phyloP scores from a whole-genome alignment of 2,113 vertebrate species.

The Madoqua kirkii region DNA sequence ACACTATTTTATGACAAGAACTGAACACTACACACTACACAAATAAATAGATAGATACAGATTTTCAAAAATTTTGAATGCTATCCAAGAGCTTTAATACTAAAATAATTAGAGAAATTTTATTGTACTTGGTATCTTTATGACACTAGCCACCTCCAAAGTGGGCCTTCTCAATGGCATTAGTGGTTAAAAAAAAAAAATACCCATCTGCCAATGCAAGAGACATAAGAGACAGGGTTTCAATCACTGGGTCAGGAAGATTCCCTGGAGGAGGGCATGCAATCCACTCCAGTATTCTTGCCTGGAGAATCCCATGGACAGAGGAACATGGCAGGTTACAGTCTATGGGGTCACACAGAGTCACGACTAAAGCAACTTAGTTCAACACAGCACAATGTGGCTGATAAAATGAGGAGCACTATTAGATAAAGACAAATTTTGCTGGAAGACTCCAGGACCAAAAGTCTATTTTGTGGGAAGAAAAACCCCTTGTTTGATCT shows the following conservation, averaged over 20 bases:
- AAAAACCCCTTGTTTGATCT: neutral
- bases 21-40: neutral
- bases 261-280: neutral
- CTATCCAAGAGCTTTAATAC: neutral
- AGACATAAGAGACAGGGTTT: neutral
- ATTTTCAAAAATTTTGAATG: neutral
- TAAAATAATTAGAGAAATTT: neutral
- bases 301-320: neutral
- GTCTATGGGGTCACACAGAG: neutral
- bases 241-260: neutral
- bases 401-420: neutral
- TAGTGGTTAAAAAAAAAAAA: neutral
- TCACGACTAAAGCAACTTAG: neutral
- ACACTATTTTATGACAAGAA: neutral
- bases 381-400: neutral
- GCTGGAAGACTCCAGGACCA: neutral
- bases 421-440: neutral
- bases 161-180: neutral
- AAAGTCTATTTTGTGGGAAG: neutral
- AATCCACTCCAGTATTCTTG: neutral
- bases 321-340: neutral
- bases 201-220: accelerated
- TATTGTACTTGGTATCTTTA: neutral
- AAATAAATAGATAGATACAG: neutral
- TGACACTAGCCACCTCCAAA: neutral